A percentile compares a stretch with the other conserved stretches of the same genome.
Evolutionary conservation across 2,113 vertebrate species (phyloP).

Genomic region (Patagioenas fasciata): DNA sequence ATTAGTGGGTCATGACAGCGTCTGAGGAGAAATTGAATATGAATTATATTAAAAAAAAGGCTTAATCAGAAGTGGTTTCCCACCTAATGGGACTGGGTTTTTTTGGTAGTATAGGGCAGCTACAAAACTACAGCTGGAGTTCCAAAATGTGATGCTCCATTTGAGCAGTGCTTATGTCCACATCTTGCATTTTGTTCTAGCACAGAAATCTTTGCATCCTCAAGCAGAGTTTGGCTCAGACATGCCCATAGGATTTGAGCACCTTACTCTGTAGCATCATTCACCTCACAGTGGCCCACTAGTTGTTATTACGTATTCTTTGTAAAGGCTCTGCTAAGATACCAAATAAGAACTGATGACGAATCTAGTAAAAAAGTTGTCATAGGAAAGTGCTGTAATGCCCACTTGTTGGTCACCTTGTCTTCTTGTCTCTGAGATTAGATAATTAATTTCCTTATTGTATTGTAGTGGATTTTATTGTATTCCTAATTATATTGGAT

Average conservation of each 20-base stretch:
- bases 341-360: background rate
- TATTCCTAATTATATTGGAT: background rate
- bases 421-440: background rate
- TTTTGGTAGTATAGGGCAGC: background rate
- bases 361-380: background rate
- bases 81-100: background rate
- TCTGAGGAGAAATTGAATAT: background rate
- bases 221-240: background rate
- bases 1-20: background rate
- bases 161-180: background rate
- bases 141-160: background rate
- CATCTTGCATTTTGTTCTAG: background rate
- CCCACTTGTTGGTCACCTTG: background rate
- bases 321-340: background rate
- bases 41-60: background rate
- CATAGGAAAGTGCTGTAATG: background rate
- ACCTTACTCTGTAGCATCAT: background rate
- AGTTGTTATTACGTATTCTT: background rate
- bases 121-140: background rate
- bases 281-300: background rate
- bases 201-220: background rate
- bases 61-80: background rate
- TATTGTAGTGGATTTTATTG: background rate
- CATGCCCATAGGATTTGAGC: background rate
- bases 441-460: background rate